These are phyloP conservation scores for Myotis brandtii DNA, from an alignment of 2,113 vertebrate species.

Conservation along the genomic window DNA sequence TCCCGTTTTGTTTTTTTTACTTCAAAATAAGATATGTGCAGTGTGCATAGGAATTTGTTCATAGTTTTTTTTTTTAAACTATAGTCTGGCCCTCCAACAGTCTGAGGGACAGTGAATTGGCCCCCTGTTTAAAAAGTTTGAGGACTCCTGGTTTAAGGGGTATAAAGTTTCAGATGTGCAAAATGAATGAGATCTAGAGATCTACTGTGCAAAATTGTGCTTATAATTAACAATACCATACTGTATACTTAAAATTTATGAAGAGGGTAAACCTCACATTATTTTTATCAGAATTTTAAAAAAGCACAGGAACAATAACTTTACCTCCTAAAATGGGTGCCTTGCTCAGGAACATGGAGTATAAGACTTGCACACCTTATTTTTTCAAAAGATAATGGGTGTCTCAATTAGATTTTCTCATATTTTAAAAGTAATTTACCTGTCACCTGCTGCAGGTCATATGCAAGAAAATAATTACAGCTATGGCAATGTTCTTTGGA, in stretches of 20 bases:
- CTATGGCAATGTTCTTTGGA: conserved; percentile 44
- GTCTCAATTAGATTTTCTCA: conserved; percentile 30
- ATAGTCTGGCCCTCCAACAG: too few relatives aligned
- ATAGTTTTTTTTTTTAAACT: too few relatives aligned
- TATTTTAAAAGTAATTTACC: conserved; percentile 57
- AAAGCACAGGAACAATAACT: neutral
- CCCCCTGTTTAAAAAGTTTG: too few relatives aligned
- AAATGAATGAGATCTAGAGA: neutral
- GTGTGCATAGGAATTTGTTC: too few relatives aligned
- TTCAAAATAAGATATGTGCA: too few relatives aligned
- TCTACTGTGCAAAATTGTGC: neutral
- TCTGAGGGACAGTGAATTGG: too few relatives aligned
- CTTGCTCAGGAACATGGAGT: neutral
- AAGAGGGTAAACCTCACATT: neutral
- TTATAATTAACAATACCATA: neutral
- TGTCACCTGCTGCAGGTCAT: conserved; percentile 37
- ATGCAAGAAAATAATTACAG: conserved; percentile 48
- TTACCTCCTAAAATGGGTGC: neutral
- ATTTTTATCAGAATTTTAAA: neutral
- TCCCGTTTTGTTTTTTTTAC: too few relatives aligned
- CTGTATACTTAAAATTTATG: neutral
- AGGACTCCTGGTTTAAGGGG: neutral
- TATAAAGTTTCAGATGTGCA: neutral
- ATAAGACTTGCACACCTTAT: neutral
- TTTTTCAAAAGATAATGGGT: conserved; percentile 45